Evolutionary conservation across 2,888 invertebrate species (phyloP), one percentile per base, ranked within the genome.

Genomic region (Germaria angustata): DNA sequence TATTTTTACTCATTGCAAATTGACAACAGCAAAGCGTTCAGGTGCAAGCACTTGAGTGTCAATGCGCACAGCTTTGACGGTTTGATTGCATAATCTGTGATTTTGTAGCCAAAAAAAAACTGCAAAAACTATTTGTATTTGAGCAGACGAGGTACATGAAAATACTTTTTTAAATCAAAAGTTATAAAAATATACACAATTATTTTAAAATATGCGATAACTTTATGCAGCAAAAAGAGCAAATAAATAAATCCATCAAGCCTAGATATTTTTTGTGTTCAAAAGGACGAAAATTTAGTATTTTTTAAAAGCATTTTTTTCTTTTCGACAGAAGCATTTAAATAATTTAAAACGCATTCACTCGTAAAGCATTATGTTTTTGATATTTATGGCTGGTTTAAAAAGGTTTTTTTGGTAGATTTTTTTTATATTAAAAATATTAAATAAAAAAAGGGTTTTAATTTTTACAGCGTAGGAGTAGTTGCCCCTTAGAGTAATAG

Each of bases 161-260:
- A n/a, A 22, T 15, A 53, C 3, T 34, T 22, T 49, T 41, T 41
- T n/a, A n/a, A n/a, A n/a, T 51, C 6, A 73, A 41, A n/a, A 73
- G 24, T 22, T 20, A n/a, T 28, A 49, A 61, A 71, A 61, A 72
- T 20, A 41, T 39, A 63, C 41, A 51, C 3, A 5, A 1, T 13
- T 68, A 51, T 36, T 66, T 65, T 36, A 57, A 66, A 76, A 68
- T 68, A 76, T 46, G 24, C 57, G 22, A 55, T 65, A 46, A 46
- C 11, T 36, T 57, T 3, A 49, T 66, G 11, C n/a, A n/a, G n/a
- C 3, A 28, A n/a, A 20, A 17, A 51, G 32, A 41, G 24, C 9
- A 39, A 6, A 39, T 8, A 53, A 13, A 28, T 5, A 65, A 24
- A 24, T 73, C 9, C 63, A 36, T n/a, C 34, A 46, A 17, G 9